phyloP scores from a whole-genome alignment of 2,797 vertebrate species.

The Epinephelus malabaricus region DNA sequence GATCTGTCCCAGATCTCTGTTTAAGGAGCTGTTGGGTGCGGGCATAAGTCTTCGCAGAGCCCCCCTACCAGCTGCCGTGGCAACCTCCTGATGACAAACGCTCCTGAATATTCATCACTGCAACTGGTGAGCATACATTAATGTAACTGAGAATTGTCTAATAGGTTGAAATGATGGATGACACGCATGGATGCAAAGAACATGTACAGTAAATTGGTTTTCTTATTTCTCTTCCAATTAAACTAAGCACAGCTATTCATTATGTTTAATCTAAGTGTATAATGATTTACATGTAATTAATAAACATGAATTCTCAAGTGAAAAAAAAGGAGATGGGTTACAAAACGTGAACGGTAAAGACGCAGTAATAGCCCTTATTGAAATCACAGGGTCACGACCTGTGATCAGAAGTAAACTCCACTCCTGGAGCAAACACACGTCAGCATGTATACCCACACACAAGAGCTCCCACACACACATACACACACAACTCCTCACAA shows the following conservation, averaged over 20 bases:
- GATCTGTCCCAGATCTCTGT: constrained; percentile 78
- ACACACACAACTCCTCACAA: constrained; percentile 1
- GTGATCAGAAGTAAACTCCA: constrained; percentile 84
- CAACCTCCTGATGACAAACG: constrained; percentile 59
- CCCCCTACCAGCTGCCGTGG: constrained; percentile 57
- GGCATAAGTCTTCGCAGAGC: constrained; percentile 63
- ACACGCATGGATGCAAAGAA: constrained; percentile 52
- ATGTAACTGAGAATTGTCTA: constrained; percentile 42
- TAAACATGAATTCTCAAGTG: not conserved
- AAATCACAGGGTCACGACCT: constrained; percentile 79
- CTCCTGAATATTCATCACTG: constrained; percentile 72
- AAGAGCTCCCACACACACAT: constrained; percentile 16
- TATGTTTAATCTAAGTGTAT: constrained; percentile 19
- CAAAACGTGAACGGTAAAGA: constrained; percentile 27
- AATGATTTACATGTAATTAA: constrained; percentile 2
- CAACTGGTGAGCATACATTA: constrained; percentile 55
- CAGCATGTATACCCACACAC: constrained; percentile 44
- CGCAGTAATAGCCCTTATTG: constrained; percentile 82
- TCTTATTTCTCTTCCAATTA: constrained; percentile 39
- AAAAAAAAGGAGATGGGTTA: constrained; percentile 7
- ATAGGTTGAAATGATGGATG: constrained; percentile 64
- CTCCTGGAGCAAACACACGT: constrained; percentile 73
- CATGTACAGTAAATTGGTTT: constrained; percentile 54
- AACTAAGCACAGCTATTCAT: constrained; percentile 33
- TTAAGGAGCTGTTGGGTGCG: constrained; percentile 57